Evolutionary conservation across 2,113 vertebrate species (phyloP), one percentile per base, ranked within the genome.

Genomic region (Mystacornis crossleyi): DNA sequence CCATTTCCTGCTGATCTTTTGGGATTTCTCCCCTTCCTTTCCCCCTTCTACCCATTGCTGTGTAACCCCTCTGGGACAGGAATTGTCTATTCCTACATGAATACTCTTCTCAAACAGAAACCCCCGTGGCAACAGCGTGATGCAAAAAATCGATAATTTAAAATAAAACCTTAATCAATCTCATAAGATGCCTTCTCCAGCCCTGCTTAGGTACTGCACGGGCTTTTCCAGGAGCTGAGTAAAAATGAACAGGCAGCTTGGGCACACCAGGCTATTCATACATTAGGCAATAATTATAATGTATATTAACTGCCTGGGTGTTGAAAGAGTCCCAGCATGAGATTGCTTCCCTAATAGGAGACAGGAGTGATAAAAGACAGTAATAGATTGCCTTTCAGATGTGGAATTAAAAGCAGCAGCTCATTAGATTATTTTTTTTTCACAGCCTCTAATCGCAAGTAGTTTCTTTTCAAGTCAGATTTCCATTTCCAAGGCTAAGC

Each of bases 321-420:
- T 90, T 91, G 93, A 95, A 90, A 95, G 95, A 96, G 71, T 53
- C 85, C 62, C 96, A 95, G 91, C 93, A 69, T 70, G 90, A 92
- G 86, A 83, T n/a, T 93, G 86, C 88, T 87, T 81, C 90, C 93
- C 89, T 89, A 95, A 86, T 64, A 91, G 88, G 67, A 96, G 93
- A 90, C 90, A 95, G 90, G 95, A 95, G 71, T 73, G 91, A 97
- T 93, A 97, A 97, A 97, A 96, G 93, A 94, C 82, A 91, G 90
- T 92, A 95, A 95, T 92, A 93, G 83, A 81, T 93, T 95, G 33
- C 86, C 89, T 95, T 95, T 96, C 95, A 95, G 62, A 90, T 96
- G 95, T 94, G 88, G 95, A 98, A 97, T 96, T 95, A 95, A 96
- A 98, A 95, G 70, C 94, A 91, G 90, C 87, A 53, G 55, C 55